Evolutionary conservation across 1,140 invertebrate genomes (phyloP), one percentile per base, ranked within the genome.

Genomic region (Macrobrachium rosenbergii): DNA sequence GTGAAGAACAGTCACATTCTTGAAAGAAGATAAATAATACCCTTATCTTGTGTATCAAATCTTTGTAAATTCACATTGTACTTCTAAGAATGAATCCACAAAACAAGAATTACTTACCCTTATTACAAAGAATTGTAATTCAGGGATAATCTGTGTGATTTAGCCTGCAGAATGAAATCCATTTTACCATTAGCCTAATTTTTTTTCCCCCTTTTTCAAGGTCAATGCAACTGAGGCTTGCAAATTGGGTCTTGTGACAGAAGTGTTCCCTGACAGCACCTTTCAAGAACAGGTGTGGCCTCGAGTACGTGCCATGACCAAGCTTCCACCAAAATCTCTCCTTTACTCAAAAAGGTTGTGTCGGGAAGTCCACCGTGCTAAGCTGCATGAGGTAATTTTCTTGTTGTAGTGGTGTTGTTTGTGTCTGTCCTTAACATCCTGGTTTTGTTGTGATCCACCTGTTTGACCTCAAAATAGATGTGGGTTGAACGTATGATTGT

Each of bases 171-270:
- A 69, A 17, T 37, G 64, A 64, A 64, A 52, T 5, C 28, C 19
- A 59, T 82, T 67, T 11, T 52, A 77, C 12, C 28, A 0, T 45
- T 83, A 2, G 14, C 12, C 12, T 60, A 69, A 67, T 58, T 19
- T 85, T 12, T 67, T 69, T n/a, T n/a, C n/a, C n/a, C 7, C 73
- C 8, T n/a, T 16, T 45, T 17, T 10, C 11, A 59, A 89, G 88
- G 52, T 89, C 23, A 93, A 93, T 88, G 96, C 97, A 10, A 84
- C 93, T 80, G 95, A 97, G 92, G 97, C 97, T 2, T 91, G 93
- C 21, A 91, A 94, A 52, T 92, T 93, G 90, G 95, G 96, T 64
- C 93, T 98, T 64, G 93, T 98, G 0, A 95, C 95, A 62, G 92
- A 95, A 91, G 91, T 97, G 14, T 94, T 95, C 82, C 93, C 94